phyloP scores from a whole-genome alignment of 2,113 vertebrate genomes.

The Odontesthes bonariensis region DNA sequence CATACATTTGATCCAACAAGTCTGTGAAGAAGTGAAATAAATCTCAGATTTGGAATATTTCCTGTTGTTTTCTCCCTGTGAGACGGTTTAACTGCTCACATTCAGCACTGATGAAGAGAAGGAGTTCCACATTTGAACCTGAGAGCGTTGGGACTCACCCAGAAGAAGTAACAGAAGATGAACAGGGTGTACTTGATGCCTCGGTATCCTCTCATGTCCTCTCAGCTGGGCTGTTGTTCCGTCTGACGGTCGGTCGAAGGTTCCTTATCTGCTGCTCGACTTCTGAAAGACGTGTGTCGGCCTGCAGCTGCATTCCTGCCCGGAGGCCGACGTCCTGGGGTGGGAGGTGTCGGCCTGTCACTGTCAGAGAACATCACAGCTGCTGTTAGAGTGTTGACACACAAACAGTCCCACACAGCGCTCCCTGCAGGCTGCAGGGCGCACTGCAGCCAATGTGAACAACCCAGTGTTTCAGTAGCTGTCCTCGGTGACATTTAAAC shows the following conservation, averaged over 20 bases:
- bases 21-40: too few relatives aligned
- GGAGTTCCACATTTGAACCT: neutral
- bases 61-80: neutral
- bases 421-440: too few relatives aligned
- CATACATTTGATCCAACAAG: neutral
- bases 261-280: neutral
- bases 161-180: slow-evolving; percentile 83
- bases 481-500: too few relatives aligned
- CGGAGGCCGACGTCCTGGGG: neutral
- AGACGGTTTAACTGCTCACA: neutral
- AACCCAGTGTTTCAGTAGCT: too few relatives aligned
- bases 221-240: neutral
- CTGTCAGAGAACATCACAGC: neutral
- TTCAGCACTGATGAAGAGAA: neutral
- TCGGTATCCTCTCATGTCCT: slow-evolving; percentile 73
- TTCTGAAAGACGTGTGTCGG: slow-evolving; percentile 31
- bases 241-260: neutral
- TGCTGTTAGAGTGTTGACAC: neutral
- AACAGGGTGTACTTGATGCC: slow-evolving; percentile 82
- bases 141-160: slow-evolving; percentile 74
- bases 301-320: slow-evolving; percentile 59
- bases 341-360: neutral
- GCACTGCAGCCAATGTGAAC: too few relatives aligned
- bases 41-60: too few relatives aligned
- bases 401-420: too few relatives aligned